Conservation (phyloP, 2,113 vertebrate genomes). For the Nesospiza acunhae region DNA sequence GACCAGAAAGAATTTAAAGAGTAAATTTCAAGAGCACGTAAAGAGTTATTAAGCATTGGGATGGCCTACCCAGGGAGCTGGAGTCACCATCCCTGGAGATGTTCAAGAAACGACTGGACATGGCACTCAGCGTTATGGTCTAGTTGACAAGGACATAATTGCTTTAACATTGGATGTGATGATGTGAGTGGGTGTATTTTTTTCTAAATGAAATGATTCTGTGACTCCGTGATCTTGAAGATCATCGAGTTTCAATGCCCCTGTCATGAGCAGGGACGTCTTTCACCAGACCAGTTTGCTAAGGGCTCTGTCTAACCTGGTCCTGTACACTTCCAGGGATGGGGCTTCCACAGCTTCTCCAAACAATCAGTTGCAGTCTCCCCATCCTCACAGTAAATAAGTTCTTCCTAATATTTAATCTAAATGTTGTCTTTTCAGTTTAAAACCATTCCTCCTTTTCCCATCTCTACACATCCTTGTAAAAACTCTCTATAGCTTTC, state of each 20-base stretch:
- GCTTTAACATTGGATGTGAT: neutral
- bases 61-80: neutral
- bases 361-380: too few species aligned
- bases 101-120: neutral
- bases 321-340: neutral
- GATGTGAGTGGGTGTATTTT: neutral
- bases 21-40: too few species aligned
- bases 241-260: too few species aligned
- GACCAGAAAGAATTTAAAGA: neutral
- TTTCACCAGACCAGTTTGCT: neutral
- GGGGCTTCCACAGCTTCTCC: too few species aligned
- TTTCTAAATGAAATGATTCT: neutral
- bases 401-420: neutral
- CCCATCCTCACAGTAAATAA: neutral
- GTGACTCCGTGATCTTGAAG: neutral
- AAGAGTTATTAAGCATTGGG: neutral
- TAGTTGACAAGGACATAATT: neutral
- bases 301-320: accelerated
- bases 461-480: accelerated
- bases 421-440: neutral
- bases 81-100: neutral
- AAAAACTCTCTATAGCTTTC: neutral
- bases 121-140: neutral
- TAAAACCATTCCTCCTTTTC: neutral
- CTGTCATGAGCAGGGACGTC: neutral